These are phyloP conservation scores for Ectropis grisescens DNA, from an alignment of 1,140 invertebrate genomes.

Conservation along the genomic window DNA sequence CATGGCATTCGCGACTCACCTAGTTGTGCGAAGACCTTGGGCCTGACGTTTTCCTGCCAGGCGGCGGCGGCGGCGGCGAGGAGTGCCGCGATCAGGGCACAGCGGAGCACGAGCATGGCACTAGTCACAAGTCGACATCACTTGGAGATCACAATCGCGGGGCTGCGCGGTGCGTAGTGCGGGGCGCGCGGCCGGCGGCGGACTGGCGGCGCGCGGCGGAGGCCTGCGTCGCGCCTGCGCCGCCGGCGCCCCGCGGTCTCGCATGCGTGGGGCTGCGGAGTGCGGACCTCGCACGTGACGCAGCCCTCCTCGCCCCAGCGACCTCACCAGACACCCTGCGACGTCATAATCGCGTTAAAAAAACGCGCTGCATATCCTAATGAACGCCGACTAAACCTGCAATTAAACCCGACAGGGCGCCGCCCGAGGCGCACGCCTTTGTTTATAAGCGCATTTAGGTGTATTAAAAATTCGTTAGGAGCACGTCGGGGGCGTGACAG, in stretches of 20 bases:
- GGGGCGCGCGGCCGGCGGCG: slow-evolving; percentile 42
- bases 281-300: slow-evolving; percentile 65
- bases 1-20: slow-evolving; percentile 73
- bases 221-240: slow-evolving; percentile 46
- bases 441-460: slow-evolving; percentile 39
- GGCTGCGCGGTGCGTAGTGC: slow-evolving; percentile 19
- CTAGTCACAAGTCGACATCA: slow-evolving; percentile 66
- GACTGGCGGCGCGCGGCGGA: slow-evolving; percentile 34
- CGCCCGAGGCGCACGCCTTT: slow-evolving; percentile 25
- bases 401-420: slow-evolving; percentile 42
- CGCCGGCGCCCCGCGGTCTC: slow-evolving; percentile 58
- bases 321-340: slow-evolving; percentile 47
- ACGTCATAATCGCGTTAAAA: slow-evolving; percentile 64
- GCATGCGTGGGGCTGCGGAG: slow-evolving; percentile 62
- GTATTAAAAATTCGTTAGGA: slow-evolving; percentile 39
- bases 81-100: slow-evolving; percentile 51
- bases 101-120: slow-evolving; percentile 62
- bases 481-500: slow-evolving; percentile 34
- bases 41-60: slow-evolving; percentile 89
- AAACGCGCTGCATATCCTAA: slow-evolving; percentile 61
- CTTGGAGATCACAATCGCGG: slow-evolving; percentile 43
- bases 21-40: slow-evolving; percentile 89
- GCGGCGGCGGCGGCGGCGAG: slow-evolving; percentile 64
- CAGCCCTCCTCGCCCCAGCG: slow-evolving; percentile 56
- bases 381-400: slow-evolving; percentile 54